Conservation (phyloP, 2,113 vertebrate genomes). For the Neotragus moschatus region DNA sequence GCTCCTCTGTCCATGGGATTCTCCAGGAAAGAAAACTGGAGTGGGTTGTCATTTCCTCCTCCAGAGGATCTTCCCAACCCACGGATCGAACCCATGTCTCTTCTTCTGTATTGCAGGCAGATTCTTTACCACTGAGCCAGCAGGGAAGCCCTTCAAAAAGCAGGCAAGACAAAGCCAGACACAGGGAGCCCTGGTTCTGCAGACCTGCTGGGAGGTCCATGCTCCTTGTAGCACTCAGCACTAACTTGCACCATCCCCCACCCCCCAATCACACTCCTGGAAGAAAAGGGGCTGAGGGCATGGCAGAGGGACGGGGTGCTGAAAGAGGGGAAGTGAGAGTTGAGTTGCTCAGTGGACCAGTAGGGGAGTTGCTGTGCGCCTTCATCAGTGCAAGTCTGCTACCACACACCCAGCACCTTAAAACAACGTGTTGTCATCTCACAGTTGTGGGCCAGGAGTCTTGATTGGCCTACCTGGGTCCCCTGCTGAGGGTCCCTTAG, state of each 20-base stretch:
- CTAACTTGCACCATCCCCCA: fast-evolving
- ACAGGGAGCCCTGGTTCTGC: background rate
- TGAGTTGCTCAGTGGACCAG: background rate
- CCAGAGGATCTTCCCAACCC: background rate
- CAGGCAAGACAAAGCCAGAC: background rate
- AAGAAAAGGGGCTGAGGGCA: background rate
- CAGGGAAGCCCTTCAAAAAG: background rate
- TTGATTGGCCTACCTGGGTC: background rate
- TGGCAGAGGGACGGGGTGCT: background rate
- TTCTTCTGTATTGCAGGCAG: background rate
- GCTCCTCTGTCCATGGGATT: background rate
- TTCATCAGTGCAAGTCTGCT: background rate
- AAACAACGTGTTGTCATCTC: background rate
- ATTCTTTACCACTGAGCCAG: background rate
- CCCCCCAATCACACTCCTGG: background rate
- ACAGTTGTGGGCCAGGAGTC: background rate
- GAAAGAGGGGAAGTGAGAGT: background rate
- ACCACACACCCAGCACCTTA: background rate
- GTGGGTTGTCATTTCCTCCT: background rate
- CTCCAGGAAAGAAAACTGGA: background rate
- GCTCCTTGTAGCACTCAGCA: background rate
- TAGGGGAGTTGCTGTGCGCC: fast-evolving
- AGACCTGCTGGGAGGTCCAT: background rate
- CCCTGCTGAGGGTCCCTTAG: background rate
- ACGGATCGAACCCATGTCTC: background rate